Evolutionary conservation across 2,888 invertebrate genomes (phyloP).

Genomic region (Chrysomela aeneicollis): DNA sequence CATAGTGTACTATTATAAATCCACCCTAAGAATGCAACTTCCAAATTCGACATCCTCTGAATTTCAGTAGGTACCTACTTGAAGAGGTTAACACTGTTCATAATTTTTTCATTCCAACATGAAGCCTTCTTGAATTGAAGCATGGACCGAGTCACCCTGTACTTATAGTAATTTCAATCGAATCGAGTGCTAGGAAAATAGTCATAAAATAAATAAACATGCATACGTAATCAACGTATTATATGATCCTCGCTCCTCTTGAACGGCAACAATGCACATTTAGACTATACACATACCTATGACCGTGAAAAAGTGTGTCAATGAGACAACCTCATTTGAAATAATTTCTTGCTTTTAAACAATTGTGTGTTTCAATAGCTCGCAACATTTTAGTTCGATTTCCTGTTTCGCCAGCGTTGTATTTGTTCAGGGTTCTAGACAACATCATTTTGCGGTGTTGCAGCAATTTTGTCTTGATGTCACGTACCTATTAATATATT

Average conservation of each 20-base stretch:
- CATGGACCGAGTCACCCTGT: no score
- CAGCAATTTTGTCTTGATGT: no score
- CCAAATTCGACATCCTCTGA: no score
- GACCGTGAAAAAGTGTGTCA: constrained; percentile 56
- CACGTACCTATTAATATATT: no score
- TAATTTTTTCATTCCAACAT: no score
- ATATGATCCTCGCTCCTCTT: constrained; percentile 13
- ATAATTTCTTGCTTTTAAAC: constrained; percentile 46
- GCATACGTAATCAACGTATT: constrained; percentile 6
- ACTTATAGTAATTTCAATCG: background rate
- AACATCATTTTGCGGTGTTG: background rate
- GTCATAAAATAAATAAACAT: constrained; percentile 1
- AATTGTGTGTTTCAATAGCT: constrained; percentile 42
- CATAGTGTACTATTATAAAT: no score
- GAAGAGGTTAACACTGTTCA: no score
- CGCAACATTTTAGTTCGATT: constrained; percentile 38
- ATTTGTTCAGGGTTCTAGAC: constrained; percentile 19
- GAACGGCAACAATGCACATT: constrained; percentile 18
- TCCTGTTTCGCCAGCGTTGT: constrained; percentile 37
- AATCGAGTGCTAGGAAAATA: background rate
- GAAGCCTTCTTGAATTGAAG: no score
- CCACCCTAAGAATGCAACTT: no score
- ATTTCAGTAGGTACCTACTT: no score
- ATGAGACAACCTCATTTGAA: constrained; percentile 54
- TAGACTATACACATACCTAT: constrained; percentile 25